Evolutionary conservation across 2,888 invertebrate genomes (phyloP).

Genomic region (Drosophila meridionalis): DNA sequence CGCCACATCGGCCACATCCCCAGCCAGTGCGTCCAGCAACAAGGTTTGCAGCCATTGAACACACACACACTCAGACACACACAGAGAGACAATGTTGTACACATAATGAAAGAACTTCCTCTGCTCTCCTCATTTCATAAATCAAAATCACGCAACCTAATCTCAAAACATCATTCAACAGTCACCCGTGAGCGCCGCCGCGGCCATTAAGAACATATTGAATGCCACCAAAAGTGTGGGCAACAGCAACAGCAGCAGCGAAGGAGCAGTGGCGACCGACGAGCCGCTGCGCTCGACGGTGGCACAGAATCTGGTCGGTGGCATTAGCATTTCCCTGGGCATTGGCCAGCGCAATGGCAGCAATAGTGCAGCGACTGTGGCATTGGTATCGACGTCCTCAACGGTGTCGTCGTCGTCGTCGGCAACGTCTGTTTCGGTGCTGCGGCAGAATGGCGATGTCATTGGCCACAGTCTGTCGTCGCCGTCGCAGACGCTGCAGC

Average conservation of each 20-base stretch:
- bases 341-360: conserved; percentile 71
- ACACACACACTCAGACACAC: conserved; percentile 21
- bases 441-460: conserved; percentile 65
- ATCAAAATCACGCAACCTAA: conserved; percentile 53
- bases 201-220: conserved; percentile 82
- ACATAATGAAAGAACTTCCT: conserved; percentile 62
- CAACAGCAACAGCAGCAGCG: conserved; percentile 50
- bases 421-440: conserved; percentile 11
- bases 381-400: conserved; percentile 24
- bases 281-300: conserved; percentile 58
- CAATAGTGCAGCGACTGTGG: conserved; percentile 37
- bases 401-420: conserved; percentile 33
- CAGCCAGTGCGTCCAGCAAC: conserved; percentile 68
- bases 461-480: conserved; percentile 64
- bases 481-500: conserved; percentile 82
- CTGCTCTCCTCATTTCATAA: conserved; percentile 74
- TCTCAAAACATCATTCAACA: conserved; percentile 49
- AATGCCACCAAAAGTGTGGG: conserved; percentile 83
- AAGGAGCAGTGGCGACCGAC: conserved; percentile 24
- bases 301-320: conserved; percentile 79
- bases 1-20: conserved; percentile 60
- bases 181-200: conserved; percentile 83
- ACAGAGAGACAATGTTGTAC: conserved; percentile 30
- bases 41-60: conserved; percentile 79
- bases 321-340: conserved; percentile 81